Evolutionary conservation across 1,140 invertebrate species (phyloP).

Genomic region (Cyphomyrmex costatus): DNA sequence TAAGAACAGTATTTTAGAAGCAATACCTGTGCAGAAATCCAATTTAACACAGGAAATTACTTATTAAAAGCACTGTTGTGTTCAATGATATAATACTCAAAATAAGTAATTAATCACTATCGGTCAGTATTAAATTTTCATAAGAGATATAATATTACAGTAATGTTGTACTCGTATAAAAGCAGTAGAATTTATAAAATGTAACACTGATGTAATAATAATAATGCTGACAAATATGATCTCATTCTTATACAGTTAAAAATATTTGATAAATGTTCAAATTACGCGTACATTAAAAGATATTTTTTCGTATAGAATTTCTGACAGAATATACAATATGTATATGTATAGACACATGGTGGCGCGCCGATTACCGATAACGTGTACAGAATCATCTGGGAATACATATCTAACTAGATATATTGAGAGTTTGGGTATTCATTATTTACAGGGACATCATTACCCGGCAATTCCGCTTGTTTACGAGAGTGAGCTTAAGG

Average conservation of each 20-base stretch:
- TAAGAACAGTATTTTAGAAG: background rate
- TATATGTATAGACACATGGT: background rate
- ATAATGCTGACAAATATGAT: background rate
- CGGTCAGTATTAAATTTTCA: no score
- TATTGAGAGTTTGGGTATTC: slow-evolving; percentile 33
- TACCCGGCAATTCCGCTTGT: slow-evolving; percentile 70
- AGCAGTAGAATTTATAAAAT: background rate
- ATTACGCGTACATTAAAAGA: background rate
- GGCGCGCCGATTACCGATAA: slow-evolving; percentile 25
- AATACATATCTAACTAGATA: slow-evolving; percentile 34
- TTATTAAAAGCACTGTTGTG: no score
- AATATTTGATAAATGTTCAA: slow-evolving; percentile 31
- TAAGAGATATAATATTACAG: background rate
- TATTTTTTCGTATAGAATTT: background rate
- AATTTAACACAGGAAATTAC: no score
- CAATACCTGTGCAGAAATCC: no score
- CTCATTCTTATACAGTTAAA: background rate
- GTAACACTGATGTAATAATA: background rate
- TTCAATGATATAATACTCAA: no score
- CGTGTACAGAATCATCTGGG: slow-evolving; percentile 25
- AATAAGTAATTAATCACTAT: no score
- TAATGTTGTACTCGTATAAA: background rate
- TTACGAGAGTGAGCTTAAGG: slow-evolving; percentile 56
- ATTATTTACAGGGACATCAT: slow-evolving; percentile 63
- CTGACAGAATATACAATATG: background rate